Evolutionary conservation across 2,797 vertebrate species (phyloP).

Genomic region (Mus caroli): DNA sequence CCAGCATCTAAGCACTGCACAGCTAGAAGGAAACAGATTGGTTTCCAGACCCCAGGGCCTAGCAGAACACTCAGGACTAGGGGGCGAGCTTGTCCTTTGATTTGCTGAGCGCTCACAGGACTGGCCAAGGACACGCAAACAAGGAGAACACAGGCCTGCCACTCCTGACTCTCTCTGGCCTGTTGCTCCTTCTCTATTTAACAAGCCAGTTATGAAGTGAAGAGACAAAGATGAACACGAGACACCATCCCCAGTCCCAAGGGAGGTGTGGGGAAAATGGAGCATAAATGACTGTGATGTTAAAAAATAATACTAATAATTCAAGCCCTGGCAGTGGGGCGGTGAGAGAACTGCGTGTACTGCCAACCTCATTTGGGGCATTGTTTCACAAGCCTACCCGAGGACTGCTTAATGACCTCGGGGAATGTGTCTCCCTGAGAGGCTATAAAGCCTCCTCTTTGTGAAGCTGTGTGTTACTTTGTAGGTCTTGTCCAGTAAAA

Average conservation of each 20-base stretch:
- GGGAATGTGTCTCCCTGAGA: not conserved
- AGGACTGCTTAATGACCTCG: not conserved
- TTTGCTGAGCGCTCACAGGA: not conserved
- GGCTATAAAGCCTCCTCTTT: not conserved
- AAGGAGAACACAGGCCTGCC: not conserved
- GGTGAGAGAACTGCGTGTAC: not conserved
- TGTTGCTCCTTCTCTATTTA: not conserved
- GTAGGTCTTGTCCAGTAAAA: not conserved
- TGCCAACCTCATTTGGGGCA: not conserved
- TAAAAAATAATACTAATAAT: slow-evolving; percentile 22
- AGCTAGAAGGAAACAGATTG: not conserved
- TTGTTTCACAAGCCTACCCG: slow-evolving; percentile 58
- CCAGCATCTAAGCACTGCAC: not conserved
- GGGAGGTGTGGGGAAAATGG: not conserved
- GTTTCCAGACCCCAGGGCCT: not conserved
- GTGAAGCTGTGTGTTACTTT: not conserved
- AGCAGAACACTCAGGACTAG: not conserved
- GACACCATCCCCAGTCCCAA: not conserved
- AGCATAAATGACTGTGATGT: slow-evolving; percentile 11
- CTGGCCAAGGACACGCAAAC: not conserved
- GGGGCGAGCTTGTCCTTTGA: not conserved
- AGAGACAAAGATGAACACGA: not conserved
- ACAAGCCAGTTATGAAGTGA: not conserved
- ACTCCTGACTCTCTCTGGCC: not conserved
- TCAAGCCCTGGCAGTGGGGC: slow-evolving; percentile 22